Percentiles rank a stretch among this genome's conserved stretches.
These are phyloP conservation scores for Tetrax tetrax DNA, from an alignment of 2,113 vertebrate species.

Conservation along the genomic window DNA sequence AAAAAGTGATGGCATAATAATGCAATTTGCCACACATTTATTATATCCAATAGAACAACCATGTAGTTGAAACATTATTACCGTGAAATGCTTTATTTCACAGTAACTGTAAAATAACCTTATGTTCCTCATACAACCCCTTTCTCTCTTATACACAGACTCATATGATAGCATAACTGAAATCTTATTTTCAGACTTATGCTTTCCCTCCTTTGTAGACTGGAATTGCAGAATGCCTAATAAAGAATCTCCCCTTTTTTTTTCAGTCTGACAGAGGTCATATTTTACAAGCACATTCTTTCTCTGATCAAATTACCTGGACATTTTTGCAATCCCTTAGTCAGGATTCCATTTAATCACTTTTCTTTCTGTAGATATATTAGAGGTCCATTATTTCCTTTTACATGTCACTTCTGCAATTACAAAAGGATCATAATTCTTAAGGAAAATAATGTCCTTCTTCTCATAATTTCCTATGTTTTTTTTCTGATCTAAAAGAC, in stretches of 20 bases:
- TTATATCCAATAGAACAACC: neutral
- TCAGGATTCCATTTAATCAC: neutral
- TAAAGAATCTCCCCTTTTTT: rapidly evolving
- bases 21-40: neutral
- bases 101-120: neutral
- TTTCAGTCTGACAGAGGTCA: neutral
- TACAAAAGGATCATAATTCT: neutral
- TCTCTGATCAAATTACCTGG: neutral
- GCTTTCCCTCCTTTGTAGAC: neutral
- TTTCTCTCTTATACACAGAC: neutral
- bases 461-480: neutral
- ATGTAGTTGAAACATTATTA: neutral
- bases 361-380: neutral
- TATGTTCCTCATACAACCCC: neutral
- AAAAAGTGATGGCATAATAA: neutral
- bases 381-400: neutral
- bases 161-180: neutral
- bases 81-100: slow-evolving; percentile 10
- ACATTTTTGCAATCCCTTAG: neutral
- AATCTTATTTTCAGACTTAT: neutral
- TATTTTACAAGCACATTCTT: neutral
- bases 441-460: neutral
- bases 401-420: neutral
- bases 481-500: neutral
- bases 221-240: neutral